Conservation (phyloP, 1,140 invertebrate genomes). For the Bilobella aurantiaca region DNA sequence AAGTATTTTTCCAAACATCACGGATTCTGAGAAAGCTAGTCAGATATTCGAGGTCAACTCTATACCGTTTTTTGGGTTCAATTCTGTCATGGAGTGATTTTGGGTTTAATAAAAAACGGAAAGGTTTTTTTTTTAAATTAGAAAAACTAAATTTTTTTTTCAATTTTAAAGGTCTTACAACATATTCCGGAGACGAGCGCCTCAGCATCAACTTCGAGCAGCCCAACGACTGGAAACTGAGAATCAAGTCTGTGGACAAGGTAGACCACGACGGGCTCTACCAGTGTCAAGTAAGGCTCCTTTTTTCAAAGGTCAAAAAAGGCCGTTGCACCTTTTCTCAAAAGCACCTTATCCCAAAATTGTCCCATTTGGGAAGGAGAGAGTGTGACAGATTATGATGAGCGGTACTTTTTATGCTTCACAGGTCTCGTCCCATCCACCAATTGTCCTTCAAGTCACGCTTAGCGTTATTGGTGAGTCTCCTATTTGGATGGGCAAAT, state of each 20-base stretch:
- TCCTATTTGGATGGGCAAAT: neutral
- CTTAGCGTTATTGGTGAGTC: slow-evolving; percentile 62
- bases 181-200: slow-evolving; percentile 66
- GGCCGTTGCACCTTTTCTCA: neutral
- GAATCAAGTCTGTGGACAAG: slow-evolving; percentile 60
- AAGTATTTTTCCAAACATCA: no score
- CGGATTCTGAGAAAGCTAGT: no score
- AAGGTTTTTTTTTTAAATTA: neutral
- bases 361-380: neutral
- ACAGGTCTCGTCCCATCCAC: slow-evolving; percentile 59
- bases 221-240: slow-evolving; percentile 67
- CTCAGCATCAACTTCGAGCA: slow-evolving; percentile 60
- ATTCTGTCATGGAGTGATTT: no score
- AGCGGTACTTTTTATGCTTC: neutral
- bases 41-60: no score
- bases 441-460: slow-evolving; percentile 57
- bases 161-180: slow-evolving; percentile 49
- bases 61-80: no score
- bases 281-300: slow-evolving; percentile 52
- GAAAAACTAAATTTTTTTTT: neutral
- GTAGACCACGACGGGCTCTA: slow-evolving; percentile 58
- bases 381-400: neutral
- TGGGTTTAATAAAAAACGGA: no score
- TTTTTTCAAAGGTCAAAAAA: neutral
- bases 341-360: no score